Conservation (phyloP, 2,113 vertebrate species). For the Progne subis region DNA sequence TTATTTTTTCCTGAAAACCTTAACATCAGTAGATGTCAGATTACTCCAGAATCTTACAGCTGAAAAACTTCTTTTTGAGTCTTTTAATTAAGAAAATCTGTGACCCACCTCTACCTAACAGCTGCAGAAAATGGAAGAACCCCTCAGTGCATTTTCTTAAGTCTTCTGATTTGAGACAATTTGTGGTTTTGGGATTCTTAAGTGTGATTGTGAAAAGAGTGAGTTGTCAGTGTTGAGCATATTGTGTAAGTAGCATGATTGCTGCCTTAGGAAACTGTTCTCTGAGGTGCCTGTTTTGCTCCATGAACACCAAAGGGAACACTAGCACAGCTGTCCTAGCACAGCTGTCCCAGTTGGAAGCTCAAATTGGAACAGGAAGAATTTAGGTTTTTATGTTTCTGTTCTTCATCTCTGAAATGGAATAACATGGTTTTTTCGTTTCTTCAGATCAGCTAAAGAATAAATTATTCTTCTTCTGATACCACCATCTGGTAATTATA, state of each 20-base stretch:
- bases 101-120: not conserved
- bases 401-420: not conserved
- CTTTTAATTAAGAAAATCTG: not conserved
- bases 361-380: not conserved
- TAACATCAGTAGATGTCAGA: not conserved
- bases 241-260: fast-evolving
- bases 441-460: not conserved
- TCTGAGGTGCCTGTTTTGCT: not conserved
- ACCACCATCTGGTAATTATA: not conserved
- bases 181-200: not conserved
- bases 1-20: not conserved
- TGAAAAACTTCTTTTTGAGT: not conserved
- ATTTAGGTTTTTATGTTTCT: not conserved
- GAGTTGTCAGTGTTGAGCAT: not conserved
- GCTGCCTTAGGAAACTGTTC: not conserved
- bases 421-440: not conserved
- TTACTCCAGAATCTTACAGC: not conserved
- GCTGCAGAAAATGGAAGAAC: not conserved
- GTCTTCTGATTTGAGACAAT: not conserved
- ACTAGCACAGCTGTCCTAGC: not conserved
- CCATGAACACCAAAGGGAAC: not conserved
- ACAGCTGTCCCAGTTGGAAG: not conserved
- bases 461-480: not conserved
- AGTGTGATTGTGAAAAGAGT: not conserved
- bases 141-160: not conserved